Evolutionary conservation across 2,888 invertebrate species (phyloP), one percentile per base, ranked within the genome.

Genomic region (Hartigia nigra): DNA sequence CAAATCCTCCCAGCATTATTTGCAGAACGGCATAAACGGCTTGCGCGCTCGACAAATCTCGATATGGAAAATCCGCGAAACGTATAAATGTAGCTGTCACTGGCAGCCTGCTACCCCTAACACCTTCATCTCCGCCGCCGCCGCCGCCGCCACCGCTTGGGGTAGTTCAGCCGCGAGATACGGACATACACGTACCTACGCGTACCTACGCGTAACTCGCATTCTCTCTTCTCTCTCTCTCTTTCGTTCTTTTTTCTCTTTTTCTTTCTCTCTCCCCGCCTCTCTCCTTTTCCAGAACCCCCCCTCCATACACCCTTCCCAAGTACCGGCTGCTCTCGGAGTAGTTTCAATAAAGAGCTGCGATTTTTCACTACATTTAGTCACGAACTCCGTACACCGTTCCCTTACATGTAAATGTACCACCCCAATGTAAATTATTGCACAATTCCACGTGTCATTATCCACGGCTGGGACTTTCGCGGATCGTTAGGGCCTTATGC

Each of bases 61-160:
- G 90, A 90, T 89, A 89, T 89, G 89, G 88, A 90, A 90, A 91
- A 89, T 88, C 87, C 87, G 85, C 86, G 88, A 89, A 88, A 89
- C 88, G 88, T 89, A 90, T 89, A 90, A 91, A 90, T 90, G 91
- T 90, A 88, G 89, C 91, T 90, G 91, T 90, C 91, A 90, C 85
- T 86, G 85, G 88, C 90, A 90, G 88, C 74, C 85, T 85, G 86
- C 87, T 81, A 84, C 78, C 84, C 87, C 84, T 88, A 88, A 87
- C 88, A 87, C 86, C 87, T 88, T 88, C 85, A 88, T 88, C 83
- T 55, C 72, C 87, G 77, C 76, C 32, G 75, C 35, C 74, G 31
- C 31, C 36, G 36, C 77, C 69, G 76, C n/a, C 74, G 74, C 35
- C 55, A 4, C 11, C 31, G 31, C 69, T 12, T 14, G 70, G 69